phyloP scores from a whole-genome alignment of 2,113 vertebrate species.

The Hippocampus abdominalis region DNA sequence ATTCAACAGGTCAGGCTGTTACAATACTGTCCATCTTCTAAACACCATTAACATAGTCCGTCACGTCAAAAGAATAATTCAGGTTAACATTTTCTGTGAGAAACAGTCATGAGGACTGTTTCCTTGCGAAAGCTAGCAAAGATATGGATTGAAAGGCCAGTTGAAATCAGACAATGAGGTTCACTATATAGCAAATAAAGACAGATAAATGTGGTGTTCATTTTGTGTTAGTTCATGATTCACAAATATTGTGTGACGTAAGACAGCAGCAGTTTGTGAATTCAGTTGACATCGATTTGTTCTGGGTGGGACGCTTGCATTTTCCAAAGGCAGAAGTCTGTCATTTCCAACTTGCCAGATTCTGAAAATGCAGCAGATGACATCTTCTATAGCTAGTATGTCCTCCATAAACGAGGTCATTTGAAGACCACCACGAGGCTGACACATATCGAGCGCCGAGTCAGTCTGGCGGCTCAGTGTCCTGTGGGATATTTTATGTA shows the following conservation, averaged over 20 bases:
- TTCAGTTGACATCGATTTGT: not conserved
- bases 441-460: constrained; percentile 46
- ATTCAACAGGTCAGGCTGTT: too few species aligned
- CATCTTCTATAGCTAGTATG: constrained; percentile 21
- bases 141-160: too few species aligned
- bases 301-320: not conserved
- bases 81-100: too few species aligned
- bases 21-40: too few species aligned
- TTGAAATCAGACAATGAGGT: too few species aligned
- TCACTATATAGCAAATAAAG: not conserved
- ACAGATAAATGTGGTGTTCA: not conserved
- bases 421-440: constrained; percentile 36
- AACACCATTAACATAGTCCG: too few species aligned
- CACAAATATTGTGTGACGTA: not conserved
- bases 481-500: constrained; percentile 35
- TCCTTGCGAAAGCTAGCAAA: too few species aligned
- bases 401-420: constrained; percentile 34
- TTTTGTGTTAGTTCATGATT: not conserved
- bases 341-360: not conserved
- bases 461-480: constrained; percentile 37
- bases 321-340: not conserved
- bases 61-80: too few species aligned
- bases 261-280: too few species aligned
- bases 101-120: too few species aligned
- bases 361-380: not conserved